phyloP scores from a whole-genome alignment of 2,113 vertebrate genomes.

The Felis catus region F.catus_Fca126_mat1.0 CM031426.1:22251001-22251500 shows the following conservation, averaged over 20 bases:
- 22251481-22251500: not conserved
- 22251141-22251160: not conserved
- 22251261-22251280: fast-evolving
- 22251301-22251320: not conserved
- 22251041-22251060: not conserved
- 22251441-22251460: not conserved
- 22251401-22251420: not conserved
- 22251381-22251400: not conserved
- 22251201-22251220: not conserved
- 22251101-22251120: not conserved
- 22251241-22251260: not conserved
- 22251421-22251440: not conserved
- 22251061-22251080: not conserved
- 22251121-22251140: not conserved
- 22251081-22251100: not conserved
- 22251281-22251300: not conserved
- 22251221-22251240: fast-evolving
- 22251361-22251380: not conserved
- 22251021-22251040: fast-evolving
- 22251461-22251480: not conserved
- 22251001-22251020: not conserved
- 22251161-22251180: not conserved
- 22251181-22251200: not conserved
- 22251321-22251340: not conserved
- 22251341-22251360: not conserved